phyloP scores from a whole-genome alignment of 1,140 invertebrate species.

The Lineus longissimus region DNA sequence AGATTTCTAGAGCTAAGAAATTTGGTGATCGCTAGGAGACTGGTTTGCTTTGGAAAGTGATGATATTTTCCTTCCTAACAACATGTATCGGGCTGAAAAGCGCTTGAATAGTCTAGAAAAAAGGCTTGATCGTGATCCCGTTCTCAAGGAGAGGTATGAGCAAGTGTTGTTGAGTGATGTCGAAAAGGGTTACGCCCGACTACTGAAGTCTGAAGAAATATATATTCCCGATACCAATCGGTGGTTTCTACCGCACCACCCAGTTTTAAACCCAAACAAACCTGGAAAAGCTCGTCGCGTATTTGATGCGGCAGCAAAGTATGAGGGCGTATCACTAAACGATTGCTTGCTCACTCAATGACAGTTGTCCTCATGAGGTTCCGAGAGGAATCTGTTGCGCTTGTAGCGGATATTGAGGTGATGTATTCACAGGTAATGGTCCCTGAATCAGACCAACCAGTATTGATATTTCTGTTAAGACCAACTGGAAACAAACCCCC shows the following conservation, averaged over 20 bases:
- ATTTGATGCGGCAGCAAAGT: too few relatives aligned
- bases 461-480: conserved; percentile 21
- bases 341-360: conserved; percentile 20
- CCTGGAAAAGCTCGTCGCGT: conserved; percentile 21
- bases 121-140: background rate
- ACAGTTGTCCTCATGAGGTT: conserved; percentile 28
- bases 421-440: conserved; percentile 24
- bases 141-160: background rate
- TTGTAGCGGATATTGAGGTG: too few relatives aligned
- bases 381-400: too few relatives aligned
- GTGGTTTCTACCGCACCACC: conserved; percentile 26
- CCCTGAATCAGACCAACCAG: conserved; percentile 9
- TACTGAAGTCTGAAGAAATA: background rate
- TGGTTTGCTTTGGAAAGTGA: background rate
- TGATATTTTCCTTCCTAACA: background rate
- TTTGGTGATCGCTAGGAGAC: too few relatives aligned
- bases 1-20: too few relatives aligned
- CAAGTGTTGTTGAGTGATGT: background rate
- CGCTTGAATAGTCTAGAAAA: background rate
- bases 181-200: background rate
- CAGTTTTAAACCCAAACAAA: too few relatives aligned
- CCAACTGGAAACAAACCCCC: conserved; percentile 10
- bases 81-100: background rate
- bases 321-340: too few relatives aligned
- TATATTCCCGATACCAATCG: background rate